Conservation (phyloP, 2,113 vertebrate genomes). For the Apistogramma diplotaenia region DNA sequence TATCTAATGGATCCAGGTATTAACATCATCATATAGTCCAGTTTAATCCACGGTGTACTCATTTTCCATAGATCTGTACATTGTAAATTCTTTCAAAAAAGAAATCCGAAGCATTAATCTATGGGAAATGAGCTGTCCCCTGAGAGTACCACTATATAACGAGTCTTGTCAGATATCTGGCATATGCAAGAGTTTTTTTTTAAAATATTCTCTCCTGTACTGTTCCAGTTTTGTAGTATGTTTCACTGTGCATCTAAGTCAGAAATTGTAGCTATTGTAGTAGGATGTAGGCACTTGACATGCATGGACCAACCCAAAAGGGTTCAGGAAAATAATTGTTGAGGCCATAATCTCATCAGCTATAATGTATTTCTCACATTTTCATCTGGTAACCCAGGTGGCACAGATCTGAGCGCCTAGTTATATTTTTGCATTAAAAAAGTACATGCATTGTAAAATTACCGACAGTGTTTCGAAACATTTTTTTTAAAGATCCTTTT, state of each 20-base stretch:
- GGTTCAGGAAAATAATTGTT: background rate
- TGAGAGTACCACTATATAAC: background rate
- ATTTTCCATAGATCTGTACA: background rate
- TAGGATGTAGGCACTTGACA: background rate
- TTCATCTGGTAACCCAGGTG: background rate
- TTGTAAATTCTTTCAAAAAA: background rate
- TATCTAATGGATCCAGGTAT: constrained; percentile 84
- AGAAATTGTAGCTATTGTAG: constrained; percentile 3
- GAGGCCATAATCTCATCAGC: constrained; percentile 17
- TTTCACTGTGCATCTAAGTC: background rate
- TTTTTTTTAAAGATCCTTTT: background rate
- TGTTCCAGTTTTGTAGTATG: background rate
- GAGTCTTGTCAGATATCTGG: background rate
- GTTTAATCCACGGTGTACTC: background rate
- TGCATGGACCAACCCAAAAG: constrained; percentile 5
- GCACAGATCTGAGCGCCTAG: background rate
- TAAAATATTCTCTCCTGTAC: background rate
- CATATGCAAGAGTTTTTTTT: background rate
- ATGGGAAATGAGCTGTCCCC: background rate
- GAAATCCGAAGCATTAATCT: background rate
- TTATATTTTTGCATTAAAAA: background rate
- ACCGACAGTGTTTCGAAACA: background rate
- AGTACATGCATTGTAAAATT: background rate
- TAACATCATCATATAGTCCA: background rate
- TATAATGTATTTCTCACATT: background rate